Evolutionary conservation across 1,140 invertebrate species (phyloP), one percentile per base, ranked within the genome.

Genomic region (Penaeus indicus): DNA sequence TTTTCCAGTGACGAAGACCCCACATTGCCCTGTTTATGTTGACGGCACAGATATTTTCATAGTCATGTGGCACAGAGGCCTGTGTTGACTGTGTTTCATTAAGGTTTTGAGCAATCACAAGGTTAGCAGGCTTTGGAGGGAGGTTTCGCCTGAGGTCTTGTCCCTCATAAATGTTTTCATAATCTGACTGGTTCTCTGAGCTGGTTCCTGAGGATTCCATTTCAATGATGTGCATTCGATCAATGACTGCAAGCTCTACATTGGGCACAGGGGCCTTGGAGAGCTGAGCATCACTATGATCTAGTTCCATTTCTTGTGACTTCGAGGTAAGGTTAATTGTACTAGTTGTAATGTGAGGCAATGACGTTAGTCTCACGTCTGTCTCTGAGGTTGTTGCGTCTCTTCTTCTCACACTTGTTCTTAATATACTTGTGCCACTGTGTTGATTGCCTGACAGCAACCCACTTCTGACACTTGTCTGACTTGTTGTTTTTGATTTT

Each of bases 1-100:
- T 91, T 91, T 94, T 94, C 95, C 95, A 95, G 42, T 95, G 95
- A n/a, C 95, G 93, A 69, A 95, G 93, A 4, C 95, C 95, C 94
- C 94, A 95, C n/a, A 94, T 94, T 90, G 95, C 95, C 89, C 95
- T 92, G 4, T 95, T 95, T 38, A 95, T 94, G 90, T 95, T 95
- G 3, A 95, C 92, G 11, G 95, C 94, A 92, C 95, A 95, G 82
- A 95, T 94, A 92, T 95, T 95, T 92, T 95, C 95, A 91, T 95
- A 95, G 91, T 95, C 95, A 91, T 95, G 95, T 61, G 95, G 84
- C 11, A 85, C 67, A 42, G 86, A 88, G 47, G 81, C 90, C 27
- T 83, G 85, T 25, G 84, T 86, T 64, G 86, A 84, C 13, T 60
- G 86, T 38, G 84, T 85, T 80, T 88, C 83, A 84, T 89, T 79